Evolutionary conservation across 2,888 invertebrate species (phyloP).

Genomic region (Sphaerophoria taeniata): DNA sequence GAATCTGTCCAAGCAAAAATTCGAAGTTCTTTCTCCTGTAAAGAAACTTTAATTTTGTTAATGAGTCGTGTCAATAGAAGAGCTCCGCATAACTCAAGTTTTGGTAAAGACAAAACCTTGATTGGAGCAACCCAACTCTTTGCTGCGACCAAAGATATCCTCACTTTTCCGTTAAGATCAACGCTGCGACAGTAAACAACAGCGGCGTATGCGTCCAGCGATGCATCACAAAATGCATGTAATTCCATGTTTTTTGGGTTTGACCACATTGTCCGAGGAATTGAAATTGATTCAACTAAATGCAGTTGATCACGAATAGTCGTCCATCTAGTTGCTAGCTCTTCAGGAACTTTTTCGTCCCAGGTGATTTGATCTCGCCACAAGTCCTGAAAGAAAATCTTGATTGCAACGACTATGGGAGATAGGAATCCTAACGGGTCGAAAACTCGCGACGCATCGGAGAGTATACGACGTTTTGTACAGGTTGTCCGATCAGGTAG

Average conservation of each 20-base stretch:
- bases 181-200: conserved; percentile 43
- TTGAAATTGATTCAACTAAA: conserved; percentile 18
- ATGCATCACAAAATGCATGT: conserved; percentile 53
- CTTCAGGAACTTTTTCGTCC: conserved; percentile 24
- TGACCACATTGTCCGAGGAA: conserved; percentile 16
- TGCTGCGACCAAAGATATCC: conserved; percentile 12
- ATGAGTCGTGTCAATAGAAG: conserved; percentile 46
- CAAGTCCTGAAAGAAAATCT: too few relatives aligned
- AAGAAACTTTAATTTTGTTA: conserved; percentile 26
- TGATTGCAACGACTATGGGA: too few relatives aligned
- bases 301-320: conserved; percentile 25
- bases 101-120: conserved; percentile 46
- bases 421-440: neutral
- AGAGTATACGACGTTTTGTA: conserved; percentile 10
- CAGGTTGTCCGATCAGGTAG: neutral
- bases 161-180: neutral
- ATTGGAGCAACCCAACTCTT: conserved; percentile 40
- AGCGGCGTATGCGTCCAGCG: conserved; percentile 25
- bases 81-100: conserved; percentile 54
- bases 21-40: conserved; percentile 29
- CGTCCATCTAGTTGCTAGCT: conserved; percentile 16
- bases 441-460: neutral
- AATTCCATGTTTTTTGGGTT: conserved; percentile 3
- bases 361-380: too few relatives aligned
- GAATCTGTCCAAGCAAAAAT: too few relatives aligned